Conservation (phyloP, 2,797 vertebrate genomes). For the Denticeps clupeoides region DNA sequence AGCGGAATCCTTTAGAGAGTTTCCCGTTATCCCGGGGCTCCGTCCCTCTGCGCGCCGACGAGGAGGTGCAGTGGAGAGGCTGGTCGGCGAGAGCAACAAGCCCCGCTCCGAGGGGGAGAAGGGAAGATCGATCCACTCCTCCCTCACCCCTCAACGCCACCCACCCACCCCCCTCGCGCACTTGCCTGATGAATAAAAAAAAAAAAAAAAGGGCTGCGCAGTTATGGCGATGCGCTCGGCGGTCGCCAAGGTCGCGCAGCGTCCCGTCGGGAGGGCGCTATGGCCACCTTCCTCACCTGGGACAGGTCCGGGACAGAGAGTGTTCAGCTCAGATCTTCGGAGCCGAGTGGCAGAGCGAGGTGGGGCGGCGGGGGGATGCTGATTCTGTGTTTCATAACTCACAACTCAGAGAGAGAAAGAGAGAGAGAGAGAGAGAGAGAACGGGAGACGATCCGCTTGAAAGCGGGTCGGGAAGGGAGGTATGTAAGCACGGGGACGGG, state of each 20-base stretch:
- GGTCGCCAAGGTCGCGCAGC: no score
- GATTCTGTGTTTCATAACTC: slow-evolving; percentile 57
- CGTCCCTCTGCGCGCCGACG: slow-evolving; percentile 29
- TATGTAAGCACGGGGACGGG: slow-evolving; percentile 63
- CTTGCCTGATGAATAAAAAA: no score
- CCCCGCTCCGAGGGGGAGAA: slow-evolving; percentile 57
- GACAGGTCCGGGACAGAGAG: no score
- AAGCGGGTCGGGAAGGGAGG: slow-evolving; percentile 57
- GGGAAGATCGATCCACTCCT: slow-evolving; percentile 65
- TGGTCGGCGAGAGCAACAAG: slow-evolving; percentile 60
- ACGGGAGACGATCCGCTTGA: slow-evolving; percentile 49
- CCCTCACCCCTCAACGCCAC: slow-evolving; percentile 15
- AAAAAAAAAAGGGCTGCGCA: no score
- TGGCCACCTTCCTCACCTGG: no score
- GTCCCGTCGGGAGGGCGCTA: no score
- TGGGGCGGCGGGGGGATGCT: no score
- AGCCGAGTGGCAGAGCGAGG: no score
- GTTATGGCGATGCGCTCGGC: no score
- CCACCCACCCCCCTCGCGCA: slow-evolving; percentile 20
- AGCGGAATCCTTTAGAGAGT: slow-evolving; percentile 43
- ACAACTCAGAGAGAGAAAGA: slow-evolving; percentile 58
- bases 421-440: slow-evolving; percentile 56
- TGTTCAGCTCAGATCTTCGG: no score
- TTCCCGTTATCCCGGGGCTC: no score
- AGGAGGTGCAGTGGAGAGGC: slow-evolving; percentile 52